Conservation (phyloP, 2,888 invertebrate species). For the Andrena bicolor region DNA sequence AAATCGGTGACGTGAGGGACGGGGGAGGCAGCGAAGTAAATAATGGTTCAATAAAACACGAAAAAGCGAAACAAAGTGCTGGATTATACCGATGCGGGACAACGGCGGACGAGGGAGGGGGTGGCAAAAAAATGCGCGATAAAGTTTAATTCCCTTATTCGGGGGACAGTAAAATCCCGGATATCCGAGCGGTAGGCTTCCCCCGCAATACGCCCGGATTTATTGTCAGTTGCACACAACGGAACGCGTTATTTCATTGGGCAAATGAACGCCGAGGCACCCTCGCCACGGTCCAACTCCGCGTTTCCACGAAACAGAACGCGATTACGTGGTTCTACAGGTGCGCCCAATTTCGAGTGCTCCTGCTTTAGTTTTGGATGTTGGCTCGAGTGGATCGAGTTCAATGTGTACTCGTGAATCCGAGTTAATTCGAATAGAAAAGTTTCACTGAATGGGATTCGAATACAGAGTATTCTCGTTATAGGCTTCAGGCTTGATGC, state of each 20-base stretch:
- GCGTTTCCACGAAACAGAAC: not conserved
- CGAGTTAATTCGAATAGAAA: too few relatives aligned
- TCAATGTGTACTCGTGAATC: too few relatives aligned
- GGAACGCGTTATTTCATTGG: not conserved
- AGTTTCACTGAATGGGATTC: too few relatives aligned
- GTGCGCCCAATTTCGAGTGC: not conserved
- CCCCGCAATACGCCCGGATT: slow-evolving; percentile 39
- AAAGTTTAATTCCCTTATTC: slow-evolving; percentile 50
- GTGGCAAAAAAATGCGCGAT: slow-evolving; percentile 24
- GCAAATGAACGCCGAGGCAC: not conserved
- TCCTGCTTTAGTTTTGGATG: too few relatives aligned
- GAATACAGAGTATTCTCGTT: too few relatives aligned
- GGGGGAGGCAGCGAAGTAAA: not conserved
- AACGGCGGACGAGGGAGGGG: not conserved
- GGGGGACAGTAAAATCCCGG: slow-evolving; percentile 42
- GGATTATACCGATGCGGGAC: slow-evolving; percentile 30
- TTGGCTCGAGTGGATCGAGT: too few relatives aligned
- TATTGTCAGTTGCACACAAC: slow-evolving; percentile 12
- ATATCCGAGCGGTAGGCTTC: slow-evolving; percentile 45
- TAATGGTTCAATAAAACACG: slow-evolving; percentile 42
- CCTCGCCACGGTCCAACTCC: not conserved
- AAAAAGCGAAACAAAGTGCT: slow-evolving; percentile 21
- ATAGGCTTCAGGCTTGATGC: too few relatives aligned
- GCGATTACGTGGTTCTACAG: not conserved
- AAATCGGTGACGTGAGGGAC: not conserved